These are phyloP conservation scores for Trachymyrmex septentrionalis DNA, from an alignment of 1,140 invertebrate species.

Conservation along the genomic window DNA sequence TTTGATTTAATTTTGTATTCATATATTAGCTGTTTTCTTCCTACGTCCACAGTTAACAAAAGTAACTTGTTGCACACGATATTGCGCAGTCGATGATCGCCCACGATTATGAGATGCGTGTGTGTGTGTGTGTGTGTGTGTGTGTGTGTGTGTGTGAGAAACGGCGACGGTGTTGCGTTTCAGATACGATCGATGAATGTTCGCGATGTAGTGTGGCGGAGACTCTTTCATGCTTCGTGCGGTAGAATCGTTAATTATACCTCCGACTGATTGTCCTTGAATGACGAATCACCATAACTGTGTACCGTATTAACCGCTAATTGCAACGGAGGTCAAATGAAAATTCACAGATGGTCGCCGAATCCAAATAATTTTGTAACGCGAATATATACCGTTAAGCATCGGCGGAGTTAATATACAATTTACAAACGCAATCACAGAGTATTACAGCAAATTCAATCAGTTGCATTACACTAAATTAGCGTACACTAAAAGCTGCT, in stretches of 20 bases:
- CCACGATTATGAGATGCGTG: conserved; percentile 5
- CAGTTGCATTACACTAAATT: too few relatives aligned
- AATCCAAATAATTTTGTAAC: conserved; percentile 26
- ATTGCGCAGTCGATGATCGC: conserved; percentile 50
- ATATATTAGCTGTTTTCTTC: neutral
- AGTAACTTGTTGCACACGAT: conserved; percentile 70
- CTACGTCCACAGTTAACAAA: conserved; percentile 31
- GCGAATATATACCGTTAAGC: conserved; percentile 14
- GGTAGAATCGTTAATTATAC: conserved; percentile 64
- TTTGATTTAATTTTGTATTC: neutral
- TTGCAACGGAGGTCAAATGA: conserved; percentile 41
- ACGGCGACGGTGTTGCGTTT: conserved; percentile 51
- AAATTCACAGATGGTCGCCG: conserved; percentile 44
- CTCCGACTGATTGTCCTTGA: conserved; percentile 61
- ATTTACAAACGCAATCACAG: neutral
- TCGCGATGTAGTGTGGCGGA: neutral
- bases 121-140: conserved; percentile 25
- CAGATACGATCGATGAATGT: conserved; percentile 63
- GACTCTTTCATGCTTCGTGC: conserved; percentile 51
- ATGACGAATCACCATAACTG: conserved; percentile 55
- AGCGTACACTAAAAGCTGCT: too few relatives aligned
- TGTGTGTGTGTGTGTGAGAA: conserved; percentile 32
- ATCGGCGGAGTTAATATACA: neutral
- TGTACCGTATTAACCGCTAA: conserved; percentile 56
- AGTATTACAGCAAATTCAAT: neutral